Evolutionary conservation across 2,113 vertebrate genomes (phyloP).

Genomic region (Puntigrus tetrazona): DNA sequence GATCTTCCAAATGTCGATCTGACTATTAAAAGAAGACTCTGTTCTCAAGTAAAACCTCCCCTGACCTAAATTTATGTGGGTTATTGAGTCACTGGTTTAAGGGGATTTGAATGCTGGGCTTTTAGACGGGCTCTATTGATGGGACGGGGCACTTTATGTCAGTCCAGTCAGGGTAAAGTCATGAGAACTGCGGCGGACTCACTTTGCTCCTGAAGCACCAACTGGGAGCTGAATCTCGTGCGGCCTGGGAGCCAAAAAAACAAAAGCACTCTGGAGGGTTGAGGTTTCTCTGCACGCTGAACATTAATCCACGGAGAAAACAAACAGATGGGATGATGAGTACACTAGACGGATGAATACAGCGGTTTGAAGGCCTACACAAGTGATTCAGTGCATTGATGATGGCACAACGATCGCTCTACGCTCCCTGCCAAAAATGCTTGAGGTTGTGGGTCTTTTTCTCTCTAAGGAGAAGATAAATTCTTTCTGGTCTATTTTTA

Average conservation of each 20-base stretch:
- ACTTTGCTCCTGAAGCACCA: slow-evolving; percentile 4
- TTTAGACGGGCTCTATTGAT: slow-evolving; percentile 19
- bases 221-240: slow-evolving; percentile 13
- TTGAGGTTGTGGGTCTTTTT: slow-evolving; percentile 4
- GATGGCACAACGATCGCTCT: not conserved
- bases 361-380: not conserved
- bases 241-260: slow-evolving; percentile 8
- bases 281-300: slow-evolving; percentile 16
- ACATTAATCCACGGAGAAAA: slow-evolving; percentile 10
- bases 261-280: slow-evolving; percentile 14
- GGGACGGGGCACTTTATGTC: slow-evolving; percentile 25
- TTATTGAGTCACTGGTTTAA: slow-evolving; percentile 35
- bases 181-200: slow-evolving; percentile 39
- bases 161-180: slow-evolving; percentile 17
- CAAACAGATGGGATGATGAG: slow-evolving; percentile 2
- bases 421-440: not conserved
- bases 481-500: slow-evolving; percentile 20
- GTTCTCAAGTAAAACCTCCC: slow-evolving; percentile 26
- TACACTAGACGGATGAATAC: not conserved
- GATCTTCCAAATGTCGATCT: not conserved
- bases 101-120: slow-evolving; percentile 21
- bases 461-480: slow-evolving; percentile 18
- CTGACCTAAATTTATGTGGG: slow-evolving; percentile 39
- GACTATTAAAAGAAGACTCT: slow-evolving; percentile 36
- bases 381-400: not conserved